Evolutionary conservation across 2,113 vertebrate species (phyloP).

Genomic region (Aptenodytes patagonicus): DNA sequence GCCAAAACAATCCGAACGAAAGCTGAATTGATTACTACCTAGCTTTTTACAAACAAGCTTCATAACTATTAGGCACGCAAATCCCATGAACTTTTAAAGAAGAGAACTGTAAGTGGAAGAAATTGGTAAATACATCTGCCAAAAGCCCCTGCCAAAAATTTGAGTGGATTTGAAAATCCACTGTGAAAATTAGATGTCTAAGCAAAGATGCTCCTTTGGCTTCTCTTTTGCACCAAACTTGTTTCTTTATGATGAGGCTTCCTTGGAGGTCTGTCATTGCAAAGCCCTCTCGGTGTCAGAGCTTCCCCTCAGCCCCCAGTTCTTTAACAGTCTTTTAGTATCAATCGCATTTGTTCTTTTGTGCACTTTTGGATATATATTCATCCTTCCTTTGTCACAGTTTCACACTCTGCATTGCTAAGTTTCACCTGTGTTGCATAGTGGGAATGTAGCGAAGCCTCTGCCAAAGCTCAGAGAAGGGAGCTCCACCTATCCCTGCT

Average conservation of each 20-base stretch:
- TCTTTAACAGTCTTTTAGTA: not conserved
- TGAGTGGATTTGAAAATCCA: not conserved
- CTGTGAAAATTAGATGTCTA: not conserved
- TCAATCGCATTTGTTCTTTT: accelerated
- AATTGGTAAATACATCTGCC: not conserved
- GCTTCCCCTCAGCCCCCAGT: not conserved
- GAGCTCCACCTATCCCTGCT: not conserved
- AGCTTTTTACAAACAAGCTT: not conserved
- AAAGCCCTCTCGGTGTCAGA: not conserved
- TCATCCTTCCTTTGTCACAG: not conserved
- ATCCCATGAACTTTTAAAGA: not conserved
- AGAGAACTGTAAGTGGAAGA: not conserved
- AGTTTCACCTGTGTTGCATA: not conserved
- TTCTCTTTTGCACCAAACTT: not conserved
- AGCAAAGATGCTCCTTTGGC: not conserved
- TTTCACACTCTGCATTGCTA: not conserved
- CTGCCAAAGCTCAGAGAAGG: not conserved
- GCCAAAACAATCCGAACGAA: not conserved
- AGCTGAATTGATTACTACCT: not conserved
- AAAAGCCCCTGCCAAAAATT: not conserved
- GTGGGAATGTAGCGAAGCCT: not conserved
- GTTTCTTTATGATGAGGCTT: not conserved
- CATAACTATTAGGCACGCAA: not conserved
- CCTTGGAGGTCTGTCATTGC: not conserved
- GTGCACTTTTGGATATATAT: not conserved